Evolutionary conservation across 2,113 vertebrate genomes (phyloP).

Genomic region (Macquaria ambigua): DNA sequence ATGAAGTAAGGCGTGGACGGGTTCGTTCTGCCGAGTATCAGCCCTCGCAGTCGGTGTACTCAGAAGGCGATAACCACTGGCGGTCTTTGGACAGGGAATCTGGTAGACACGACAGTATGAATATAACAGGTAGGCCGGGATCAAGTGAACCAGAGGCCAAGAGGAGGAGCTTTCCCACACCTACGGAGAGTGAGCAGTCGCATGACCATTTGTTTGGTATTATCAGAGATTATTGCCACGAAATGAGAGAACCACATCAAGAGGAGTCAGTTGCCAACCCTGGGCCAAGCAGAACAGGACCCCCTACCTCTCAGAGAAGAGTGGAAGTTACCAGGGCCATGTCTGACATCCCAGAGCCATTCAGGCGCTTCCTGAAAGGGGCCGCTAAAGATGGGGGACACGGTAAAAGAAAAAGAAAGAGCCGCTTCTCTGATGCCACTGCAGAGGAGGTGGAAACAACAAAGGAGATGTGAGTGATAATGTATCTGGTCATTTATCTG

Average conservation of each 20-base stretch:
- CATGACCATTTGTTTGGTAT: slow-evolving; percentile 32
- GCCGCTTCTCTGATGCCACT: slow-evolving; percentile 82
- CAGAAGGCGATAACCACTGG: slow-evolving; percentile 24
- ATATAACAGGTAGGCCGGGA: slow-evolving; percentile 33
- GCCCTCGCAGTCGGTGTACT: background rate
- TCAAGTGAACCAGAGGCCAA: slow-evolving; percentile 58
- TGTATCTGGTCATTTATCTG: background rate
- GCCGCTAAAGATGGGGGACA: background rate
- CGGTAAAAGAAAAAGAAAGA: slow-evolving; percentile 76
- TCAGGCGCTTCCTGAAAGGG: slow-evolving; percentile 74
- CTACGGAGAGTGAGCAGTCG: background rate
- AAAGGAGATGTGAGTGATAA: slow-evolving; percentile 67
- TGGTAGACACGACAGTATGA: slow-evolving; percentile 9
- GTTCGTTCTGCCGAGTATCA: slow-evolving; percentile 18
- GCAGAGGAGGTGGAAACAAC: slow-evolving; percentile 70
- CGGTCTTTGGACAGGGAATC: slow-evolving; percentile 53
- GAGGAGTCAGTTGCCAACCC: background rate
- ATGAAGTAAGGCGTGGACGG: slow-evolving; percentile 46
- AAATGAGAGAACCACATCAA: background rate
- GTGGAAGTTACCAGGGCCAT: slow-evolving; percentile 44
- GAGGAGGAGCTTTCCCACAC: slow-evolving; percentile 31
- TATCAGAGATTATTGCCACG: slow-evolving; percentile 56
- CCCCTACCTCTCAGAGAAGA: slow-evolving; percentile 28
- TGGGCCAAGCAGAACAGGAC: slow-evolving; percentile 20
- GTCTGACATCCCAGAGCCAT: slow-evolving; percentile 78